Base-by-base conservation (phyloP, 2,797 vertebrate species). In the Brotula barbata region DNA sequence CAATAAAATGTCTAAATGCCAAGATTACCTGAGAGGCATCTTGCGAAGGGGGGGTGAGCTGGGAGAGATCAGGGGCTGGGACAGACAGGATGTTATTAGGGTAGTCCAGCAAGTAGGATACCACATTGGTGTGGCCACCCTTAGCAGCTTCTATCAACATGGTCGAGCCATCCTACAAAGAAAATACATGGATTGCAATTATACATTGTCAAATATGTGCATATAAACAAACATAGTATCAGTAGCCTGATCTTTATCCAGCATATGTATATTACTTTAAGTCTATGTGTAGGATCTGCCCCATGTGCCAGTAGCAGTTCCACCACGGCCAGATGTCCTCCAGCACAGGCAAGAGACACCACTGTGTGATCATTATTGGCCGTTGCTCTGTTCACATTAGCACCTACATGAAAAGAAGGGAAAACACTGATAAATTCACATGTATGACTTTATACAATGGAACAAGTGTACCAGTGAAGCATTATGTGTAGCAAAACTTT, bases 111-210 rank as follows among this genome's bases (percentile, higher is more conserved):
- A 99, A 87, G 85, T 99, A 99, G 73, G 96, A 99, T 89, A 99
- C 97, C 71, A 99, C 97, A 59, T 98, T 98, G 68, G 97, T 99
- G 88, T 99, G 97, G 74, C 97, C 97, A 78, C 97, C 97, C 81
- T 99, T 99, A 91, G 97, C 97, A 78, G 97, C 97, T 94, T 99
- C 97, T 78, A 99, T 99, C 75, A 99, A 94, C 96, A 99, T 99
- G 42, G 96, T 99, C 36, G 96, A 99, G 61, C 96, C 97, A 91
- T 99, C 97, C 97, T 99, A 81, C 20, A 58, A 50, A 59, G 25
- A 68, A 1, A 56, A 58, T 68, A 58, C 9, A 64, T 9, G 6
- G n/a, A 49, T 58, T 58, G 43, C 9, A 17, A 15, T 43, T 3
- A 43, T 34, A 7, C 8, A 16, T 28, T 25, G 2, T 13, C 13